Percentiles rank a stretch among this genome's conserved stretches.
phyloP scores from a whole-genome alignment of 1,140 invertebrate species.

The Rhopalosiphum maidis region DNA sequence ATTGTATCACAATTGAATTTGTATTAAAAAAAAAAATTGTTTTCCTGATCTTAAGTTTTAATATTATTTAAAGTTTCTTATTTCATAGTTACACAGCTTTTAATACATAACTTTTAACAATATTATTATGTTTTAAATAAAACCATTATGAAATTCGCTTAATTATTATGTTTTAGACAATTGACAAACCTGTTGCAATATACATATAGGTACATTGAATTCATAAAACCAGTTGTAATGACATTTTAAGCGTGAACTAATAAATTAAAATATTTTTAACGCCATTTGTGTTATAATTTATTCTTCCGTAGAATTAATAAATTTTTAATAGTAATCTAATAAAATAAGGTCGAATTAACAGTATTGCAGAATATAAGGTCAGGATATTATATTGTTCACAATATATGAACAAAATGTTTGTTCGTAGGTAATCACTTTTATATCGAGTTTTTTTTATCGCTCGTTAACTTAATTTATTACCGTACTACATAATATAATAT shows the following conservation, averaged over 20 bases:
- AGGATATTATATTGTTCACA: background rate
- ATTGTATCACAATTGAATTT: too few relatives aligned
- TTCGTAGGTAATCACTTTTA: background rate
- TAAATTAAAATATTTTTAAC: background rate
- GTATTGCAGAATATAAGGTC: background rate
- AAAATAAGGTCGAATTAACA: background rate
- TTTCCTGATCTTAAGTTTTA: too few relatives aligned
- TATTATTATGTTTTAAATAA: too few relatives aligned
- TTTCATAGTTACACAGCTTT: background rate
- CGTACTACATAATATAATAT: background rate
- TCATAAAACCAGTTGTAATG: background rate
- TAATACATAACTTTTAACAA: background rate
- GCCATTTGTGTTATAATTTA: background rate
- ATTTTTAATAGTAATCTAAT: background rate
- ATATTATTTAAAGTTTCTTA: background rate
- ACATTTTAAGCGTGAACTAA: background rate
- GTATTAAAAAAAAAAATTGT: too few relatives aligned
- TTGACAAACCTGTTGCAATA: background rate
- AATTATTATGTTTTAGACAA: background rate
- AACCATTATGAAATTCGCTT: too few relatives aligned
- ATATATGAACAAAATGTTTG: background rate
- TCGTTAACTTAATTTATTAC: slow-evolving; percentile 9
- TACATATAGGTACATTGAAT: background rate
- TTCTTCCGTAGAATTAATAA: background rate
- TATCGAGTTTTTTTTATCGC: background rate